These are phyloP conservation scores for Hedya salicella DNA, from an alignment of 2,888 invertebrate species.

Conservation along the genomic window DNA sequence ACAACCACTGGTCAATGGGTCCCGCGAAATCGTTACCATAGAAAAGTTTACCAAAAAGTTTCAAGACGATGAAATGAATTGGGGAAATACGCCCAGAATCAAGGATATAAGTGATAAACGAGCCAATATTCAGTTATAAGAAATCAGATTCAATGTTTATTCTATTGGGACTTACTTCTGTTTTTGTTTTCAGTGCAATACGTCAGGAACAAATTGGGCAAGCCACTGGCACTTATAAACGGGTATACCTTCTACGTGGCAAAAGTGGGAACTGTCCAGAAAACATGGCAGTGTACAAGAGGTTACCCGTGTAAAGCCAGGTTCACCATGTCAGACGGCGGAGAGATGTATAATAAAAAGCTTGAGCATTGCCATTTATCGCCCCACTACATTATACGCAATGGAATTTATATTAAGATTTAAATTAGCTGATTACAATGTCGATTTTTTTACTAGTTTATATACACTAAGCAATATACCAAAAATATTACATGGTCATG, in stretches of 20 bases:
- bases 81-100: no score
- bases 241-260: constrained; percentile 55
- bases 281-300: constrained; percentile 16
- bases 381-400: constrained; percentile 45
- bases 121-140: no score
- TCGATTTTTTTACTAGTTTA: no score
- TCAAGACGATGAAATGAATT: no score
- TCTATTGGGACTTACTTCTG: background rate
- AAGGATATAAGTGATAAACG: no score
- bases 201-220: constrained; percentile 15
- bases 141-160: no score
- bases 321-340: constrained; percentile 45
- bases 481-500: no score
- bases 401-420: constrained; percentile 30
- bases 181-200: constrained; percentile 23
- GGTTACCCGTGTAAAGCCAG: constrained; percentile 51
- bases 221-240: constrained; percentile 44
- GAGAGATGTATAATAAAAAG: constrained; percentile 29
- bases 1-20: no score
- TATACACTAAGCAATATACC: no score
- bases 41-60: background rate
- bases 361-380: constrained; percentile 45
- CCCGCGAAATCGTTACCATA: no score
- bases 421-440: background rate
- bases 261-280: constrained; percentile 39